Evolutionary conservation across 2,113 vertebrate species (phyloP), one percentile per base, ranked within the genome.

Genomic region (Ciconia boyciana): DNA sequence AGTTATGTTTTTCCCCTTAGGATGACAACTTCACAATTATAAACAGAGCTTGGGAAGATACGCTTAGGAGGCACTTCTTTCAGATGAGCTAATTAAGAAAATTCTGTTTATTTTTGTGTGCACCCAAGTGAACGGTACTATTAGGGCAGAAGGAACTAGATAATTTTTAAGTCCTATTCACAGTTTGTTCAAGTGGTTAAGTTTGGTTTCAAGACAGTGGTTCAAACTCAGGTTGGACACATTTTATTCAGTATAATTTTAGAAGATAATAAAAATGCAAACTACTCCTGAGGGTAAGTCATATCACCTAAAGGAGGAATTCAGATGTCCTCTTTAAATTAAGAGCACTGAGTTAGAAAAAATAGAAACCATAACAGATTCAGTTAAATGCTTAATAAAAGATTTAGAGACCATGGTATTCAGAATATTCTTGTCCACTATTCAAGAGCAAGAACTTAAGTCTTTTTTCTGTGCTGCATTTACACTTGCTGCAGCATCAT

Each of bases 1-100:
- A 86, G 70, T 83, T 79, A 57, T 0, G 0, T 43, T 76, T 95
- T 96, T 77, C 34, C 71, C 87, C 89, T 92, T 72, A 87, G 82
- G 87, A 87, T 79, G 71, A 83, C 51, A 95, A 34, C 18, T 76
- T 86, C 68, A 62, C 55, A 84, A 61, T 66, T 94, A 72, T 29
- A 94, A 97, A 77, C 49, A 70, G 52, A 84, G 34, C 28, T 81
- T 74, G 15, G 39, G 46, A 93, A 94, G 65, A 94, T 62, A 61
- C 0, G 26, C 65, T 92, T 79, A 91, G 43, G 60, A 87, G 75
- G 43, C 49, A 74, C 34, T 85, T 77, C 79, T 93, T 97, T 87
- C 77, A 80, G 55, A 83, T 68, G 25, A 86, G 26, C 65, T 88
- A 95, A 79, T 95, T 94, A 90, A 92, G 48, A 84, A 92, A 43